These are phyloP conservation scores for Drosophila kambysellisi DNA, from an alignment of 2,888 invertebrate genomes.

Conservation along the genomic window DNA sequence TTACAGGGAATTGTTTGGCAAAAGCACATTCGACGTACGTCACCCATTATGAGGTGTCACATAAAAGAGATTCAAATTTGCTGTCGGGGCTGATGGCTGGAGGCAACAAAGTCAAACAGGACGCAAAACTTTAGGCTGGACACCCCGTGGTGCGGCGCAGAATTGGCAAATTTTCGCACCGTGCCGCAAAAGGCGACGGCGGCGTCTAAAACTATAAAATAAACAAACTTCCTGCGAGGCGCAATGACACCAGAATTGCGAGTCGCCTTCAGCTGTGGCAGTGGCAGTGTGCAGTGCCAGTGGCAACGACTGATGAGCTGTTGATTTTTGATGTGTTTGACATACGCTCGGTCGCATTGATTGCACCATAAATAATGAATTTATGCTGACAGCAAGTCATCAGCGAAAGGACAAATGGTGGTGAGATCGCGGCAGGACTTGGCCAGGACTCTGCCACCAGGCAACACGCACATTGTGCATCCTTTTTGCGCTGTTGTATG, in stretches of 20 bases:
- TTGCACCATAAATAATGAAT: constrained; percentile 85
- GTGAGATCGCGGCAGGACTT: constrained; percentile 37
- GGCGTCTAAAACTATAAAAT: constrained; percentile 82
- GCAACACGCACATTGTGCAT: constrained; percentile 27
- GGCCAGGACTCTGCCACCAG: neutral
- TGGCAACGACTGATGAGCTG: constrained; percentile 63
- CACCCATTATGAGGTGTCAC: constrained; percentile 59
- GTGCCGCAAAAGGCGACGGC: constrained; percentile 45
- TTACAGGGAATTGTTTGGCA: constrained; percentile 3
- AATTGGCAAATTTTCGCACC: constrained; percentile 72
- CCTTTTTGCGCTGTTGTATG: constrained; percentile 62
- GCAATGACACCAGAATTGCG: constrained; percentile 10
- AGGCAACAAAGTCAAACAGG: constrained; percentile 57
- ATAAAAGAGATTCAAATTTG: constrained; percentile 77
- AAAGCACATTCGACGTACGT: constrained; percentile 10
- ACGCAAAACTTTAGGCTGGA: constrained; percentile 59
- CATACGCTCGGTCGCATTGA: constrained; percentile 85
- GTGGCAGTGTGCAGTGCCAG: neutral
- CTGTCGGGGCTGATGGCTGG: constrained; percentile 26
- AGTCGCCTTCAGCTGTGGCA: constrained; percentile 24
- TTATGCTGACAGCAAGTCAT: constrained; percentile 84
- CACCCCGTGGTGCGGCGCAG: constrained; percentile 61
- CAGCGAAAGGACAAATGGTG: constrained; percentile 49
- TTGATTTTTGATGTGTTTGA: constrained; percentile 85
- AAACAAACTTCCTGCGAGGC: constrained; percentile 80